Evolutionary conservation across 2,888 invertebrate genomes (phyloP).

Genomic region (Adineta ricciae): DNA sequence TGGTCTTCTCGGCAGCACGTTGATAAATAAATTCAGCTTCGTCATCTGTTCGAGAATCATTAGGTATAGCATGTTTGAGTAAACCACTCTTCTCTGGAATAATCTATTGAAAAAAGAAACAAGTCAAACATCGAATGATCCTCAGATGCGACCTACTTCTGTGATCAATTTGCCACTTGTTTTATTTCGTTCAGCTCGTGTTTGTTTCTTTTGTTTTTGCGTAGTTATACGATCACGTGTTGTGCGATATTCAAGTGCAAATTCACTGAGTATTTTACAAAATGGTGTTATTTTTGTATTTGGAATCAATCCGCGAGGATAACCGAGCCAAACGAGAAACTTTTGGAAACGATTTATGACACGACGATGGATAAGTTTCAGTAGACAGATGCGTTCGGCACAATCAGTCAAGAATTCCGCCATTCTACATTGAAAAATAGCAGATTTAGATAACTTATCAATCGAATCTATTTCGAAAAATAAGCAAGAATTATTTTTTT

Average conservation of each 20-base stretch:
- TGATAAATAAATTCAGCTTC: background rate
- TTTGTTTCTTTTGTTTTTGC: slow-evolving; percentile 74
- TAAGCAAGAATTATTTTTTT: background rate
- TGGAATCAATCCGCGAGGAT: slow-evolving; percentile 65
- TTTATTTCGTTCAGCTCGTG: slow-evolving; percentile 84
- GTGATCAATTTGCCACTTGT: slow-evolving; percentile 95
- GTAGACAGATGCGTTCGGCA: slow-evolving; percentile 85
- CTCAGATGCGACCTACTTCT: slow-evolving; percentile 38
- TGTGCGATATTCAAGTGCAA: slow-evolving; percentile 90
- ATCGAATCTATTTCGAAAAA: background rate
- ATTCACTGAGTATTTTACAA: slow-evolving; percentile 83
- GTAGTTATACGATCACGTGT: slow-evolving; percentile 86
- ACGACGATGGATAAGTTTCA: slow-evolving; percentile 78
- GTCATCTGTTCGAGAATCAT: background rate
- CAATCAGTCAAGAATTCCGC: slow-evolving; percentile 91
- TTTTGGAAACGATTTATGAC: slow-evolving; percentile 81
- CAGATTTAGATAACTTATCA: background rate
- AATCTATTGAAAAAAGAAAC: background rate
- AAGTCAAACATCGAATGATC: background rate
- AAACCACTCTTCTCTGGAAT: background rate
- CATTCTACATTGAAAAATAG: slow-evolving; percentile 53
- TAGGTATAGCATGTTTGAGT: background rate
- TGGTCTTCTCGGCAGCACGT: background rate
- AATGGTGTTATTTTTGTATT: slow-evolving; percentile 81
- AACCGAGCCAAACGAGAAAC: slow-evolving; percentile 85